A percentile compares a stretch with the other conserved stretches of the same genome.
phyloP scores from a whole-genome alignment of 2,113 vertebrate genomes.

The Canis aureus region DNA sequence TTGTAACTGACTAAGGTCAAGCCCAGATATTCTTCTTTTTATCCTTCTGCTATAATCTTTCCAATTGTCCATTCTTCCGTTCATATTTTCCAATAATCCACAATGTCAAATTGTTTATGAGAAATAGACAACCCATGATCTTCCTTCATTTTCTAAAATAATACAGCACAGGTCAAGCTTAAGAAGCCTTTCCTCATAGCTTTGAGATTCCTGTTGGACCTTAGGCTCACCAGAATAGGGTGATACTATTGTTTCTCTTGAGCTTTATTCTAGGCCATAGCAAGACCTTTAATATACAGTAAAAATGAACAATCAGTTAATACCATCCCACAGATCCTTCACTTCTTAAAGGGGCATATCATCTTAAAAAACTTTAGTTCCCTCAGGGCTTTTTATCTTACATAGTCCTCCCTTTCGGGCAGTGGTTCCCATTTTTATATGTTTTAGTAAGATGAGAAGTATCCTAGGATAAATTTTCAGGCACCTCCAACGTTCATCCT shows the following conservation, averaged over 20 bases:
- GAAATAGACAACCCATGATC: neutral
- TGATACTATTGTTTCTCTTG: neutral
- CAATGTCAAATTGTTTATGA: neutral
- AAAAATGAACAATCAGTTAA: neutral
- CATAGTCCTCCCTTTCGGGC: neutral
- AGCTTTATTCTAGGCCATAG: neutral
- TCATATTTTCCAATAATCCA: neutral
- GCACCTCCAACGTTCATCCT: neutral
- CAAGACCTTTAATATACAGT: neutral
- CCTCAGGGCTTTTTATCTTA: neutral
- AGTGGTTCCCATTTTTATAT: neutral
- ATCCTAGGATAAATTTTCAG: no score
- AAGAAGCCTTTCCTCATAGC: neutral
- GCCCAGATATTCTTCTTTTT: neutral
- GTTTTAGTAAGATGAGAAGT: neutral
- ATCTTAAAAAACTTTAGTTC: neutral
- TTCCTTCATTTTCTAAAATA: neutral
- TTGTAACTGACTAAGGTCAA: neutral
- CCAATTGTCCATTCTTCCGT: neutral
- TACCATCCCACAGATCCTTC: neutral
- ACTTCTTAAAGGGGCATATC: neutral
- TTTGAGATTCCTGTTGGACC: neutral
- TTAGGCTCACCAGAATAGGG: neutral
- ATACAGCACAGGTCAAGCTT: neutral
- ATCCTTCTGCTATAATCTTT: neutral